Percentiles rank a stretch among this genome's conserved stretches.
phyloP scores from a whole-genome alignment of 2,113 vertebrate species.

The Rhinoderma darwinii region DNA sequence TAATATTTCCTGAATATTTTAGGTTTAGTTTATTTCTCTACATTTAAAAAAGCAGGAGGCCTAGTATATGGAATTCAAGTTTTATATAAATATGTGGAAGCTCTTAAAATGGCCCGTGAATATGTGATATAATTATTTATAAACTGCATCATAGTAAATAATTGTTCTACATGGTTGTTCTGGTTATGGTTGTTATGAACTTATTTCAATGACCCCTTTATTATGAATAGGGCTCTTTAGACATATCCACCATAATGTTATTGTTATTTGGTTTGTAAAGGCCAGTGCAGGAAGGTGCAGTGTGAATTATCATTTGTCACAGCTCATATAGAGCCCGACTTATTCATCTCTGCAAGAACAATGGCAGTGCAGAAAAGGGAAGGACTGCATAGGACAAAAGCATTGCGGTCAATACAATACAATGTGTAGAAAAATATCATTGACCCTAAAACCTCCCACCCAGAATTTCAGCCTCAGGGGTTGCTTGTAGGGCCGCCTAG shows the following conservation, averaged over 20 bases:
- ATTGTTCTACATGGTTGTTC: not conserved
- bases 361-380: not conserved
- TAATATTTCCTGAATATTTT: not conserved
- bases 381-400: not conserved
- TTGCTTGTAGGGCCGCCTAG: no score
- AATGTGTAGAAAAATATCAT: not conserved
- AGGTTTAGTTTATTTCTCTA: not conserved
- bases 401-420: not conserved
- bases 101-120: not conserved
- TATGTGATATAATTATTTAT: no score
- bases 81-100: not conserved
- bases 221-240: not conserved
- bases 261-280: not conserved
- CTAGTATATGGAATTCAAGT: not conserved
- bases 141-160: not conserved
- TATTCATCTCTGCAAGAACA: not conserved
- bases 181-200: not conserved
- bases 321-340: not conserved
- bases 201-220: not conserved
- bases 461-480: no score
- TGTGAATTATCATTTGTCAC: not conserved
- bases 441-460: not conserved
- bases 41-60: not conserved
- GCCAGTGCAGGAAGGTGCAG: no score
- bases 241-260: not conserved